phyloP scores from a whole-genome alignment of 2,888 invertebrate genomes.

The Leptopilina drosophilae region DNA sequence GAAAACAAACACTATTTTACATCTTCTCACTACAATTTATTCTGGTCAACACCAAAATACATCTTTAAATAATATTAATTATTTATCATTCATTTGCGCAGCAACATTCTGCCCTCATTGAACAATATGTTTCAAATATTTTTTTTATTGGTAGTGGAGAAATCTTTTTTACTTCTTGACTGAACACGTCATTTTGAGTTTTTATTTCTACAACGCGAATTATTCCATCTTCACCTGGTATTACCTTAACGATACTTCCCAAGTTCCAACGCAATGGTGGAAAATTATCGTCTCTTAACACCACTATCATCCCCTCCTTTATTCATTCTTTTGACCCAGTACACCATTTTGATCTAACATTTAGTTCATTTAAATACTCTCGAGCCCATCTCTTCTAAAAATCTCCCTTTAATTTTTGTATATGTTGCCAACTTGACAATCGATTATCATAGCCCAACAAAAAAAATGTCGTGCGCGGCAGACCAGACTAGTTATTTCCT shows the following conservation, averaged over 20 bases:
- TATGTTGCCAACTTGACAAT: conserved; percentile 3
- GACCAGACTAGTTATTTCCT: too few species aligned
- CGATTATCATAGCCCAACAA: too few species aligned
- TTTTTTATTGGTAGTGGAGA: not conserved
- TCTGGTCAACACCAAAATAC: too few species aligned
- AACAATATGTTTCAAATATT: not conserved
- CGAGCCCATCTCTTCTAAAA: not conserved
- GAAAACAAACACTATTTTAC: too few species aligned
- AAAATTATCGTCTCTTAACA: not conserved
- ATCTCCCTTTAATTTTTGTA: not conserved
- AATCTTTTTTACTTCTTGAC: not conserved
- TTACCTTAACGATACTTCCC: not conserved
- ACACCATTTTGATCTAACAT: not conserved
- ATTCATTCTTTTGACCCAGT: not conserved
- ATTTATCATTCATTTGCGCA: too few species aligned
- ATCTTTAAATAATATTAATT: too few species aligned
- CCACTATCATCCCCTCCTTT: not conserved
- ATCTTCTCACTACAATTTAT: too few species aligned
- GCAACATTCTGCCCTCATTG: too few species aligned
- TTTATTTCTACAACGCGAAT: not conserved
- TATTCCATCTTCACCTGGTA: not conserved
- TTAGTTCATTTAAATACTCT: not conserved
- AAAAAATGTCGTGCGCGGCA: too few species aligned
- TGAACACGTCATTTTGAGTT: not conserved
- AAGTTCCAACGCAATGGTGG: not conserved